Conservation (phyloP, 2,888 invertebrate species). For the Leistus spinibarbis region DNA sequence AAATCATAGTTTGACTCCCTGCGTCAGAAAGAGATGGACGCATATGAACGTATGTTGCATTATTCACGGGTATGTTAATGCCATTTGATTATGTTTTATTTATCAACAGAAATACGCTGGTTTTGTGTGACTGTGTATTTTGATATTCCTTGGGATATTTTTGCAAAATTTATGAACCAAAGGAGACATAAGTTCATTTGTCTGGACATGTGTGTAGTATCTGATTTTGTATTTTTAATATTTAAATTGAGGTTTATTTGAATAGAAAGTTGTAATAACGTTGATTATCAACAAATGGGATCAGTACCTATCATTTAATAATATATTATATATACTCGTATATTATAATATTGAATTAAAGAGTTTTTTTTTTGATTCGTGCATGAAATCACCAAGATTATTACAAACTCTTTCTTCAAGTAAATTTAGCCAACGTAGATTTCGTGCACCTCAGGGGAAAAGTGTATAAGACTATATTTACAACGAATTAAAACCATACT, state of each 20-base stretch:
- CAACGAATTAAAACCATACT: too few relatives aligned
- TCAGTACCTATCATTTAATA: neutral
- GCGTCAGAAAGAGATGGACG: neutral
- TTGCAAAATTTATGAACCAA: neutral
- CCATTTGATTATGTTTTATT: constrained; percentile 39
- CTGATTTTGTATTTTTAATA: neutral
- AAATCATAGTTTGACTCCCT: neutral
- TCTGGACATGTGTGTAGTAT: neutral
- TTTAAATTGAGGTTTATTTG: neutral
- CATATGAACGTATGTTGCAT: constrained; percentile 31
- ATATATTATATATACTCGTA: too few relatives aligned
- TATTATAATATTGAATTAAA: too few relatives aligned
- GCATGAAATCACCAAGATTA: too few relatives aligned
- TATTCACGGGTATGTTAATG: constrained; percentile 39
- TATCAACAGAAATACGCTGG: constrained; percentile 22
- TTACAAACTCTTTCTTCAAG: too few relatives aligned
- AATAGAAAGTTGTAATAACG: neutral
- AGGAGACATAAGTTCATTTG: neutral
- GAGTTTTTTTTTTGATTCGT: too few relatives aligned
- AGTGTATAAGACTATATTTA: too few relatives aligned
- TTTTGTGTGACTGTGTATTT: constrained; percentile 1
- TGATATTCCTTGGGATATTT: neutral
- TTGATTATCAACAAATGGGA: neutral
- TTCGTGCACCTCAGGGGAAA: too few relatives aligned
- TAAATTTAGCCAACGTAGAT: too few relatives aligned